A percentile compares a stretch with the other conserved stretches of the same genome.
Conservation (phyloP, 2,113 vertebrate species). For the Australoheros scitulus region DNA sequence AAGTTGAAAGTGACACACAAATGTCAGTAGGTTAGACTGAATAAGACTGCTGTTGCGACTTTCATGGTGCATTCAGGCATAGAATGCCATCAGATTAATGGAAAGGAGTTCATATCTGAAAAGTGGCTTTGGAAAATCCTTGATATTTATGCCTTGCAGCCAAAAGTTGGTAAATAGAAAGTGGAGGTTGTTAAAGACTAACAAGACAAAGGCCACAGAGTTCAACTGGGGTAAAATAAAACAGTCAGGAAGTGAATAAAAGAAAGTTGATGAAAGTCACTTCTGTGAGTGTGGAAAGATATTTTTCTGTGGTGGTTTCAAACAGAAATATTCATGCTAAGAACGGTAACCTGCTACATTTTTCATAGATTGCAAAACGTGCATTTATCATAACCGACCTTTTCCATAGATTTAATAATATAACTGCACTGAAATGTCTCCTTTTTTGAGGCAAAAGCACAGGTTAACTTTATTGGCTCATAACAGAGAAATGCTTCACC, state of each 20-base stretch:
- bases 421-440: background rate
- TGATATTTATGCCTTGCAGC: conserved; percentile 33
- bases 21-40: background rate
- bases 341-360: conserved; percentile 3
- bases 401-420: background rate
- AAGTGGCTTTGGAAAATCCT: conserved; percentile 11
- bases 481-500: background rate
- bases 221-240: conserved; percentile 53
- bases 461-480: background rate
- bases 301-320: conserved; percentile 18
- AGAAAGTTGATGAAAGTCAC: conserved; percentile 34
- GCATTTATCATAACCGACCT: conserved; percentile 1
- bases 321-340: conserved; percentile 34
- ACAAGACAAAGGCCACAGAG: conserved; percentile 32
- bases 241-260: conserved; percentile 42
- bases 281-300: background rate
- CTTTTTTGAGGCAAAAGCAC: background rate
- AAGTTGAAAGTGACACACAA: background rate
- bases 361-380: background rate
- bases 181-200: conserved; percentile 51
- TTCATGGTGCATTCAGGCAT: background rate
- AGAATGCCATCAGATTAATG: background rate
- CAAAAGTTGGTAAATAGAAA: conserved; percentile 54
- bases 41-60: background rate
- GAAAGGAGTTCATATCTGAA: background rate